A percentile compares a stretch with the other conserved stretches of the same genome.
These are phyloP conservation scores for Melitaea athalia DNA, from an alignment of 2,888 invertebrate genomes.

Conservation along the genomic window DNA sequence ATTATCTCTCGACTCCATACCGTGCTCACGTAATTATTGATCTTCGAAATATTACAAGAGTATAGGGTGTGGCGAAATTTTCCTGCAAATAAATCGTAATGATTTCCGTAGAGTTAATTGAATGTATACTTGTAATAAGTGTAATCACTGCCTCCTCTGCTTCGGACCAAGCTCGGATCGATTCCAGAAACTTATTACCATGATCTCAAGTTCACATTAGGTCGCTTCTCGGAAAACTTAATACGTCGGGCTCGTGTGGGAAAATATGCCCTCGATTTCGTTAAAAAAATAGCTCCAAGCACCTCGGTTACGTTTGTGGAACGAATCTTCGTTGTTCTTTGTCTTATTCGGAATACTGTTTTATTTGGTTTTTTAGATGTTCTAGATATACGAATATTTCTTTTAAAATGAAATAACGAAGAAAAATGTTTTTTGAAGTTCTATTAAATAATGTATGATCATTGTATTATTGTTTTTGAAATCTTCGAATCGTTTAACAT, in stretches of 20 bases:
- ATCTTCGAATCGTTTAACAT: neutral
- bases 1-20: neutral
- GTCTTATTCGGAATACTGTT: conserved; percentile 9
- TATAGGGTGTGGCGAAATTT: conserved; percentile 15
- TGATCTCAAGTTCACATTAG: conserved; percentile 39
- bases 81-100: conserved; percentile 19
- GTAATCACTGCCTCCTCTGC: conserved; percentile 9
- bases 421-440: no score
- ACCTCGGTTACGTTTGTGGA: conserved; percentile 19
- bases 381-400: neutral
- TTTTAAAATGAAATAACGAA: neutral
- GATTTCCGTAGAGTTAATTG: conserved; percentile 13
- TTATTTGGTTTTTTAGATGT: neutral
- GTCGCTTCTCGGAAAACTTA: conserved; percentile 40
- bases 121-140: conserved; percentile 17
- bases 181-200: conserved; percentile 45
- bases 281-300: conserved; percentile 21
- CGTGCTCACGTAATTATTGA: neutral
- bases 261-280: conserved; percentile 29
- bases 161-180: conserved; percentile 18
- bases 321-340: conserved; percentile 18
- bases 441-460: no score
- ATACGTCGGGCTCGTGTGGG: conserved; percentile 23
- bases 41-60: conserved; percentile 9
- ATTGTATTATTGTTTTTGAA: neutral